Evolutionary conservation across 2,797 vertebrate genomes (phyloP).

Genomic region (Otus scops): DNA sequence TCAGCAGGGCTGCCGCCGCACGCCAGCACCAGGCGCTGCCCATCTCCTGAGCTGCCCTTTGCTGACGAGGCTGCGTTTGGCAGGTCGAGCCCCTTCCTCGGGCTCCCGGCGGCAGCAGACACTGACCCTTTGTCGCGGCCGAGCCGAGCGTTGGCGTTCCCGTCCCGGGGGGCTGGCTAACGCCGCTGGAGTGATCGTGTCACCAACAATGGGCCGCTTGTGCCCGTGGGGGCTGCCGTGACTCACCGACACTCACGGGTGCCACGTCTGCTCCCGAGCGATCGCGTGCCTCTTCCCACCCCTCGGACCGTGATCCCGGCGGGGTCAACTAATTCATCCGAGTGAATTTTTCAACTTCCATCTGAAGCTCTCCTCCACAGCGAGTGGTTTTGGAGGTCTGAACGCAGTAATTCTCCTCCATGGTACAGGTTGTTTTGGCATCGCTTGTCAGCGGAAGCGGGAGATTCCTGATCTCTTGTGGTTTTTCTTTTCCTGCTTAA

Average conservation of each 20-base stretch:
- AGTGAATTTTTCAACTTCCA: too few relatives aligned
- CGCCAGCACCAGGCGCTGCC: rapidly evolving
- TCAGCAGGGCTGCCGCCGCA: rapidly evolving
- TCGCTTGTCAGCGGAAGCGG: rapidly evolving
- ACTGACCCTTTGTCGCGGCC: neutral
- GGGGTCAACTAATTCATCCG: neutral
- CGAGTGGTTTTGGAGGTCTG: too few relatives aligned
- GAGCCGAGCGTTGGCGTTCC: neutral
- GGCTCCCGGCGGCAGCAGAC: neutral
- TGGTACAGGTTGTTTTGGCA: rapidly evolving
- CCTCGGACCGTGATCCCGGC: rapidly evolving
- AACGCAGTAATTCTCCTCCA: rapidly evolving
- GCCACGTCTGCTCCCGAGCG: rapidly evolving
- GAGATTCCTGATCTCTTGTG: too few relatives aligned
- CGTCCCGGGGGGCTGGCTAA: neutral
- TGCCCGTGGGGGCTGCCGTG: neutral
- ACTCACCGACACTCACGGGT: neutral
- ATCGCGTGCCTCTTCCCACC: rapidly evolving
- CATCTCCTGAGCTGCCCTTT: neutral
- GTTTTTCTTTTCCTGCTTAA: rapidly evolving
- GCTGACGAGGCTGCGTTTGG: rapidly evolving
- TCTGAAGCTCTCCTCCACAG: neutral
- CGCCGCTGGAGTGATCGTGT: rapidly evolving
- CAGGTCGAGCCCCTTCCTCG: neutral
- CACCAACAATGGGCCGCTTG: neutral